Evolutionary conservation across 1,140 invertebrate species (phyloP).

Genomic region (Idris sp.): DNA sequence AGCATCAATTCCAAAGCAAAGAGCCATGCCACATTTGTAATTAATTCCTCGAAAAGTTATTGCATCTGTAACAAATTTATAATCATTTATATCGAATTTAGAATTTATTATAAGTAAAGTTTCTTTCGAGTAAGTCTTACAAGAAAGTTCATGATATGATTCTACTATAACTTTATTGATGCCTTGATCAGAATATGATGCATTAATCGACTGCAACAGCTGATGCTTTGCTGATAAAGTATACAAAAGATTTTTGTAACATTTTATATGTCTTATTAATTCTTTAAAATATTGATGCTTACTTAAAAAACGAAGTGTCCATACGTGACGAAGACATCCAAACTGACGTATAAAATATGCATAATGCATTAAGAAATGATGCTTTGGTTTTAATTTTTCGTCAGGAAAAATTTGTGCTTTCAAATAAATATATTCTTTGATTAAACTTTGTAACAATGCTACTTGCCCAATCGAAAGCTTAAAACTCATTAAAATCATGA

Average conservation of each 20-base stretch:
- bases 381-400: neutral
- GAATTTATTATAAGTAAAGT: neutral
- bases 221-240: neutral
- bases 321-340: neutral
- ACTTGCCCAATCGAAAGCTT: neutral
- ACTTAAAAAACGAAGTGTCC: neutral
- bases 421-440: neutral
- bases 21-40: conserved; percentile 10
- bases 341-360: neutral
- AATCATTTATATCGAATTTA: conserved; percentile 3
- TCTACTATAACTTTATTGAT: conserved; percentile 6
- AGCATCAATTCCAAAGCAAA: conserved; percentile 23
- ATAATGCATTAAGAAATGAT: neutral
- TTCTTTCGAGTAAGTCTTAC: neutral
- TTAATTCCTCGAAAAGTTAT: conserved; percentile 14
- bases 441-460: neutral
- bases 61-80: neutral
- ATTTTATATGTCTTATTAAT: neutral
- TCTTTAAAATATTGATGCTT: neutral
- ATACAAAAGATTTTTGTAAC: neutral
- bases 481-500: neutral
- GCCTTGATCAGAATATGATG: neutral
- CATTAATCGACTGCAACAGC: neutral
- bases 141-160: neutral
- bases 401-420: neutral